Evolutionary conservation across 1,140 invertebrate species (phyloP).

Genomic region (Zaprionus davidi): DNA sequence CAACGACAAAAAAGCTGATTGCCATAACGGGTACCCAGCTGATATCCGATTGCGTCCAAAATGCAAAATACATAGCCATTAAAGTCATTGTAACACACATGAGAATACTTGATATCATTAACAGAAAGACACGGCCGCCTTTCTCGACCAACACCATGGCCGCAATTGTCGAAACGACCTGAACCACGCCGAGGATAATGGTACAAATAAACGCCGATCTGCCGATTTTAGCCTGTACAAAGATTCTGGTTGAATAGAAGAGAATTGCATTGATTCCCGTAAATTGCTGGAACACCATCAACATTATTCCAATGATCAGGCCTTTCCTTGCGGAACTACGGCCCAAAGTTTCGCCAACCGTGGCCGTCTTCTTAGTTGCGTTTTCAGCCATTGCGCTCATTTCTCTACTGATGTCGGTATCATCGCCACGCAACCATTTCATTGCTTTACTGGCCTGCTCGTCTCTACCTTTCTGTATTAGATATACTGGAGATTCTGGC

Average conservation of each 20-base stretch:
- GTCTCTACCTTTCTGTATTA: constrained; percentile 85
- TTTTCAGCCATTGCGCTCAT: constrained; percentile 24
- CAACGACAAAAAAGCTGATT: constrained; percentile 90
- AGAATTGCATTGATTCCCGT: constrained; percentile 72
- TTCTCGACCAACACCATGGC: constrained; percentile 88
- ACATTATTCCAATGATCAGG: constrained; percentile 44
- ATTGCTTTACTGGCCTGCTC: constrained; percentile 88
- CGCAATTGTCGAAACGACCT: constrained; percentile 88
- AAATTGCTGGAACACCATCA: constrained; percentile 70
- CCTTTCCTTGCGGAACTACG: constrained; percentile 28
- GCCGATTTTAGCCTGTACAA: constrained; percentile 25
- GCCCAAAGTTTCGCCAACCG: background rate
- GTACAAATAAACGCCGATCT: constrained; percentile 84
- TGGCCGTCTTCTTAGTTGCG: constrained; percentile 3
- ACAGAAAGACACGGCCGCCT: constrained; percentile 88
- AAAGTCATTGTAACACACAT: constrained; percentile 87
- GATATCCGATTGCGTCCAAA: constrained; percentile 84
- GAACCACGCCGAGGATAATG: constrained; percentile 90
- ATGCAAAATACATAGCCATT: constrained; percentile 87
- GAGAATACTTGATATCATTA: constrained; percentile 87
- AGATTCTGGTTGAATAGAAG: constrained; percentile 66
- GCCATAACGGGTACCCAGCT: constrained; percentile 88
- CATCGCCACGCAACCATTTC: constrained; percentile 88
- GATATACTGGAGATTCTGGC: constrained; percentile 88
- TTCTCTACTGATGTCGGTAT: constrained; percentile 85